Conservation (phyloP, 2,113 vertebrate species). For the Aythya baeri region DNA sequence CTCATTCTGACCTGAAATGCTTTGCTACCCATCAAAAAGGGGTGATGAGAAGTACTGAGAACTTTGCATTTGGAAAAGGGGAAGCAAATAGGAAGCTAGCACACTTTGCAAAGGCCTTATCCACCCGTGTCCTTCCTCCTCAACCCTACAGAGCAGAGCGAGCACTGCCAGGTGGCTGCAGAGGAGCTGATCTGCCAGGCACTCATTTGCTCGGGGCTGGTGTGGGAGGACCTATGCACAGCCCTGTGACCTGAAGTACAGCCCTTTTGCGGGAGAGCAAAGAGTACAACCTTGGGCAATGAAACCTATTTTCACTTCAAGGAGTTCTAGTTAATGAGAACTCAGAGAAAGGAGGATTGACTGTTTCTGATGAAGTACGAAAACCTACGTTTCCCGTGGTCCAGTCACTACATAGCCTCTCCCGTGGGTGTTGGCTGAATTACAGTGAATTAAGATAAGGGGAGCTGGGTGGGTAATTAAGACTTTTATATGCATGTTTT, state of each 20-base stretch:
- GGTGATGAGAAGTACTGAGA: neutral
- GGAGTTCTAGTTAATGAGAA: constrained; percentile 20
- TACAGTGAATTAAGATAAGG: constrained; percentile 39
- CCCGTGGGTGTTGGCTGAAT: constrained; percentile 34
- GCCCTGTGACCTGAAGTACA: constrained; percentile 39
- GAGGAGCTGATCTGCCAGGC: neutral
- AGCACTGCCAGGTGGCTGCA: constrained; percentile 20
- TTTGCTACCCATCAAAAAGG: neutral
- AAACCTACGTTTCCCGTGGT: constrained; percentile 1
- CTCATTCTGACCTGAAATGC: neutral
- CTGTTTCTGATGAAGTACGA: neutral
- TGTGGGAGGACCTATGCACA: constrained; percentile 4
- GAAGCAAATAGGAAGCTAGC: neutral
- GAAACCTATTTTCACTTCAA: constrained; percentile 56
- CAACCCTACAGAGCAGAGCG: neutral
- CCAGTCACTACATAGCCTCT: constrained; percentile 27
- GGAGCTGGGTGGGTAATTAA: constrained; percentile 42
- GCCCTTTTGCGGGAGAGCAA: constrained; percentile 19
- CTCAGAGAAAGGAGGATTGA: constrained; percentile 16
- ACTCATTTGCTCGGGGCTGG: constrained; percentile 8
- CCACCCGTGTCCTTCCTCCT: neutral
- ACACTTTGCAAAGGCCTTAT: neutral
- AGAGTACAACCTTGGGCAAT: constrained; percentile 45
- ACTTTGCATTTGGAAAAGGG: neutral
- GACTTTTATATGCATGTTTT: constrained; percentile 31